Conservation (phyloP, 2,888 invertebrate species). For the Koerneria pararmatus region DNA sequence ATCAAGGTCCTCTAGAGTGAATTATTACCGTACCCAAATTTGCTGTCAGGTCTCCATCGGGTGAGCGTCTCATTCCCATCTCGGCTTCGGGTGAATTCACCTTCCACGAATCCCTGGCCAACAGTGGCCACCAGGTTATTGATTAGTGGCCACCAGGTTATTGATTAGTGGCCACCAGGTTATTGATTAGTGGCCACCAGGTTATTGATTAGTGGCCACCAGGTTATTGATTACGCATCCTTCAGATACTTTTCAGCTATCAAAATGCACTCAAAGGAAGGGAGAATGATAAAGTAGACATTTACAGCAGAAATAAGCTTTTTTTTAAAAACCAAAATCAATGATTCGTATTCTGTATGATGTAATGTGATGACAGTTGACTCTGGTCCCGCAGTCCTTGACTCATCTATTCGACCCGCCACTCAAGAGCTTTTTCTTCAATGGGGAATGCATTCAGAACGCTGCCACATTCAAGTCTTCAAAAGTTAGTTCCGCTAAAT, state of each 20-base stretch:
- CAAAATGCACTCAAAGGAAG: no score
- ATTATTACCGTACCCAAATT: no score
- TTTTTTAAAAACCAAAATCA: neutral
- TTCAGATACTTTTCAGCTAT: no score
- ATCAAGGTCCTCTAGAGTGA: no score
- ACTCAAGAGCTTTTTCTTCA: conserved; percentile 33
- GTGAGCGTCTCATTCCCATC: conserved; percentile 32
- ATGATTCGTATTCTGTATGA: neutral
- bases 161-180: conserved; percentile 13
- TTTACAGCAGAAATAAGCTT: neutral
- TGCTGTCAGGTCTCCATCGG: conserved; percentile 23
- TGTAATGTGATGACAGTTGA: neutral
- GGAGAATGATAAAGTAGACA: neutral
- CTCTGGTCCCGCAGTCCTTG: conserved; percentile 32
- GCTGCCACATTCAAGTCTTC: conserved; percentile 33
- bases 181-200: no score
- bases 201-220: no score
- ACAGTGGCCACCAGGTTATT: conserved; percentile 8
- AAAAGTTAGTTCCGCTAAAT: conserved; percentile 16
- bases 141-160: no score
- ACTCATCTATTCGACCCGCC: conserved; percentile 46
- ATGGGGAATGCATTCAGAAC: conserved; percentile 36
- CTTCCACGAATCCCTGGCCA: conserved; percentile 35
- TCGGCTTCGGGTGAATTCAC: conserved; percentile 30
- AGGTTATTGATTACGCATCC: no score